Evolutionary conservation across 2,797 vertebrate genomes (phyloP), one percentile per base, ranked within the genome.

Genomic region (Takifugu ocellatus): DNA sequence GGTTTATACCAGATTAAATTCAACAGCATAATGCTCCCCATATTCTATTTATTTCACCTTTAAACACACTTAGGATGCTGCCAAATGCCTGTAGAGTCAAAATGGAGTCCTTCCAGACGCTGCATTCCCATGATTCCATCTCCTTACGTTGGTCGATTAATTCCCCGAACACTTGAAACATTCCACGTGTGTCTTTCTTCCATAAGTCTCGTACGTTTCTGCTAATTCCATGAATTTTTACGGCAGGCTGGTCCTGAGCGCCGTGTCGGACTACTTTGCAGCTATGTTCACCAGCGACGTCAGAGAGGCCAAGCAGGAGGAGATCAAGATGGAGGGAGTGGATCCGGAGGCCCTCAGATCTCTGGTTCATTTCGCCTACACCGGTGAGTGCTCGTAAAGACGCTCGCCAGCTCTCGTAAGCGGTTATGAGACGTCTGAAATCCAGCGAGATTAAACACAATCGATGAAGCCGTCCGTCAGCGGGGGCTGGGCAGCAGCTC

Each of bases 211-310:
- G 55, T 31, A 44, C 27, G 64, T 66, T 54, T 36, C n/a, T 53
- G 75, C 72, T 63, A 48, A 74, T 61, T 59, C 47, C 31, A 36
- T 21, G 4, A 10, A 44, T 78, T 68, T 64, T 33, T 55, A 53
- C 36, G 61, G 16, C 86, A 99, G 97, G 84, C 75, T 99, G 79
- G 95, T 99, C 65, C 90, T 99, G 59, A 96, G 96, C 4, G 94
- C 96, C 1, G 96, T 93, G 46, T 99, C 97, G 0, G 95, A 99
- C 88, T 99, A 99, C 76, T 99, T 99, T 76, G 95, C 96, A 58
- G 97, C 96, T 2, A 98, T 99, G 96, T 99, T 99, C 90, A 99
- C 95, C 71, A 98, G 90, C 24, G 96, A 99, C 0, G 94, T 99
- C 60, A 89, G 92, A 57, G 97, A 99, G 76, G 96, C 97, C 0